Conservation (phyloP, 1,140 invertebrate genomes). For the Scaptomyza hsui region DNA sequence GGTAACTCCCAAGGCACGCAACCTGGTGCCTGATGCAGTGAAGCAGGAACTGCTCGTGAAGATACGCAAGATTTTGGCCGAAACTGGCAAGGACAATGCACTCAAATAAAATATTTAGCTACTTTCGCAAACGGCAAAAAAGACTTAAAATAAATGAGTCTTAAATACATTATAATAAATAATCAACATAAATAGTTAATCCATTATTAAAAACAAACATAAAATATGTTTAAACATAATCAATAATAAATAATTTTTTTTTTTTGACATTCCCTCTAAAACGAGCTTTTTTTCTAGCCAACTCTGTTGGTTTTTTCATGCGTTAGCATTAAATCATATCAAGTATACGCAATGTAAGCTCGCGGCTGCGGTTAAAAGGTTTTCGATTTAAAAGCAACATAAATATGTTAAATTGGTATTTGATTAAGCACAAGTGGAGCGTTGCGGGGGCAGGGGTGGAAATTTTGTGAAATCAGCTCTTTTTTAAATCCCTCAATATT, state of each 20-base stretch:
- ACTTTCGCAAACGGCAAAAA: too few species aligned
- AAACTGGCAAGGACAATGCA: slow-evolving; percentile 19
- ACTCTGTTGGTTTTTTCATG: not conserved
- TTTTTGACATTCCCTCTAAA: too few species aligned
- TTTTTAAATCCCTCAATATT: not conserved
- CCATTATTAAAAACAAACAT: too few species aligned
- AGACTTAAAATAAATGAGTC: too few species aligned
- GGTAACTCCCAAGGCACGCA: slow-evolving; percentile 92
- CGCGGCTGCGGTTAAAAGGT: slow-evolving; percentile 1
- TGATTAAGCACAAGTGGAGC: not conserved
- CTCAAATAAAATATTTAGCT: too few species aligned
- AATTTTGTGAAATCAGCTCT: not conserved
- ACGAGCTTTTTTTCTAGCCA: not conserved
- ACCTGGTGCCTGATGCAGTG: slow-evolving; percentile 93
- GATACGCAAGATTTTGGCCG: slow-evolving; percentile 87
- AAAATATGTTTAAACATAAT: too few species aligned
- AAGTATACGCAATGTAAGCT: slow-evolving; percentile 26
- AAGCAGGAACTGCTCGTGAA: slow-evolving; percentile 94
- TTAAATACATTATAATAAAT: too few species aligned
- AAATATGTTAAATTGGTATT: slow-evolving; percentile 16
- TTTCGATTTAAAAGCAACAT: not conserved
- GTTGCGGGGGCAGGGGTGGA: too few species aligned
- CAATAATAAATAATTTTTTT: too few species aligned
- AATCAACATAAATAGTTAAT: too few species aligned
- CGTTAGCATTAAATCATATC: slow-evolving; percentile 22